phyloP scores from a whole-genome alignment of 2,888 invertebrate species.

The Macroteleia sp. region DNA sequence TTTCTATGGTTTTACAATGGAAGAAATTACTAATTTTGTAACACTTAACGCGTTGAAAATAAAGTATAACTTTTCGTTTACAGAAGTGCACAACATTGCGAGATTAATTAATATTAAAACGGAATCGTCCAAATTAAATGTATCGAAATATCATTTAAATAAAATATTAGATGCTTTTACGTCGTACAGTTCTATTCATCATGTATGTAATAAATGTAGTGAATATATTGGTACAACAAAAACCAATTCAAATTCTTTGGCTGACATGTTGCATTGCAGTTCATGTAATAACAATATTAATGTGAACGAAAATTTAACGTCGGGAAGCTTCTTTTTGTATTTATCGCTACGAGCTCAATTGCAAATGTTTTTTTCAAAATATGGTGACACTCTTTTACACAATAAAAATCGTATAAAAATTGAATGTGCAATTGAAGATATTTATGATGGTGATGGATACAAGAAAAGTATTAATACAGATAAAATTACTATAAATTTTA shows the following conservation, averaged over 20 bases:
- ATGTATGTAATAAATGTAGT: constrained; percentile 28
- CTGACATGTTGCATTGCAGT: not conserved
- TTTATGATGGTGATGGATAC: constrained; percentile 56
- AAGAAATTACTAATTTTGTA: no score
- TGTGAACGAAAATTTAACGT: not conserved
- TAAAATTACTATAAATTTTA: constrained; percentile 51
- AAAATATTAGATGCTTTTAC: constrained; percentile 25
- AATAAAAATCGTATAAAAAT: constrained; percentile 31
- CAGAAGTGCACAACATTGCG: no score
- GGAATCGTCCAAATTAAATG: constrained; percentile 1
- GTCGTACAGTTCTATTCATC: constrained; percentile 11
- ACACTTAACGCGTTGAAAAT: no score
- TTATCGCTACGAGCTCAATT: constrained; percentile 6
- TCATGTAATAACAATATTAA: not conserved
- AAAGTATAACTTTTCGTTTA: no score
- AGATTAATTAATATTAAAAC: constrained; percentile 3
- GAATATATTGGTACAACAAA: constrained; percentile 21
- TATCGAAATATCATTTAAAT: constrained; percentile 30
- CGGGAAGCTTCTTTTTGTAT: not conserved
- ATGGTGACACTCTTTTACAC: constrained; percentile 18
- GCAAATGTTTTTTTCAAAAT: constrained; percentile 1
- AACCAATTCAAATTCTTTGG: not conserved
- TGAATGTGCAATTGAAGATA: constrained; percentile 50
- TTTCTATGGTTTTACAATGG: no score
- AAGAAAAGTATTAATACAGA: constrained; percentile 19